Conservation (phyloP, 2,888 invertebrate genomes). For the Pogonocherus hispidulus region DNA sequence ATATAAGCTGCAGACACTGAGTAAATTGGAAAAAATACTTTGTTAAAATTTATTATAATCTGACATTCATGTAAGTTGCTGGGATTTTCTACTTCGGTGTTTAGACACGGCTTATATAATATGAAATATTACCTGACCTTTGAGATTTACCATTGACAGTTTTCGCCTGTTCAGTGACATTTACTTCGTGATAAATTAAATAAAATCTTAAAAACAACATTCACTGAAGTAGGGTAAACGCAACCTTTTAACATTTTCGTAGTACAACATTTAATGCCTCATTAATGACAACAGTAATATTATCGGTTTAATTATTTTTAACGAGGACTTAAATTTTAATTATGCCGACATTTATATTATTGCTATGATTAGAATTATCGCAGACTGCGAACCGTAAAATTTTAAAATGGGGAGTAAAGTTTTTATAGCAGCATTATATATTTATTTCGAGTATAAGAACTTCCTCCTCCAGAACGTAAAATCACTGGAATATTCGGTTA, state of each 20-base stretch:
- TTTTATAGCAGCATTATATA: not conserved
- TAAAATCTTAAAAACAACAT: conserved; percentile 33
- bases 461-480: not conserved
- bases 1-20: no score
- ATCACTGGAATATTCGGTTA: not conserved
- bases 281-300: conserved; percentile 37
- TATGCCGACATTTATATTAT: conserved; percentile 8
- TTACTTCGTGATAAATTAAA: conserved; percentile 38
- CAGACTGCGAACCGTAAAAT: not conserved
- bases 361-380: conserved; percentile 9
- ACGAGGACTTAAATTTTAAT: conserved; percentile 11
- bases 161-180: conserved; percentile 54
- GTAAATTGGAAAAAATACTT: no score
- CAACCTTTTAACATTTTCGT: conserved; percentile 42
- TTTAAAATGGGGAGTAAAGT: not conserved
- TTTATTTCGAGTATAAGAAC: not conserved
- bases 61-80: not conserved
- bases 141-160: conserved; percentile 49
- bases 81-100: conserved; percentile 5
- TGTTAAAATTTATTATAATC: not conserved
- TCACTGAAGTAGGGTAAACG: conserved; percentile 29
- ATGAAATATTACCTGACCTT: conserved; percentile 52
- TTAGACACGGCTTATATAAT: conserved; percentile 45
- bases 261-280: conserved; percentile 40
- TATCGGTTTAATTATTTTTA: conserved; percentile 19